Conservation (phyloP, 2,797 vertebrate species). For the Morelia viridis region DNA sequence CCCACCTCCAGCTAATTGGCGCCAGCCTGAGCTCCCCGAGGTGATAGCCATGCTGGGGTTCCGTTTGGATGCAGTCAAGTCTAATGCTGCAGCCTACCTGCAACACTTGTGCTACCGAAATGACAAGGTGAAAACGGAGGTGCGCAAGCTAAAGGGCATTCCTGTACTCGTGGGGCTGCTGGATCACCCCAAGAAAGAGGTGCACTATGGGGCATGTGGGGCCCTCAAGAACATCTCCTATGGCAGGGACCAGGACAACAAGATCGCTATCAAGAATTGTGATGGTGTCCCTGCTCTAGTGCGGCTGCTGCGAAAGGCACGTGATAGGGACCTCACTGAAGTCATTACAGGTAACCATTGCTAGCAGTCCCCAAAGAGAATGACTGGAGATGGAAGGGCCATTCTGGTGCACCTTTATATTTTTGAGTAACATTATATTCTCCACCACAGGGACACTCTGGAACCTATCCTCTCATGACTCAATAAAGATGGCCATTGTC, state of each 20-base stretch:
- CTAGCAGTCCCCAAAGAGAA: background rate
- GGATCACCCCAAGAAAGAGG: slow-evolving; percentile 92
- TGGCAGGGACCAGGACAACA: slow-evolving; percentile 92
- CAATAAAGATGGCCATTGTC: slow-evolving; percentile 97
- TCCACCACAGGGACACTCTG: slow-evolving; percentile 84
- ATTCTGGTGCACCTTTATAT: too few species aligned
- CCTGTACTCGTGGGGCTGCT: slow-evolving; percentile 90
- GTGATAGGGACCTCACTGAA: slow-evolving; percentile 90
- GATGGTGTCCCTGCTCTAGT: slow-evolving; percentile 90
- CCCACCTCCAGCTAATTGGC: slow-evolving; percentile 78
- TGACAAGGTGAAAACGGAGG: slow-evolving; percentile 88
- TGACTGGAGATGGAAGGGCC: background rate
- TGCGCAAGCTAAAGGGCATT: slow-evolving; percentile 88
- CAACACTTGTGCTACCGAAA: slow-evolving; percentile 96
- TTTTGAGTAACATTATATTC: background rate
- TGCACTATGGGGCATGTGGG: slow-evolving; percentile 91
- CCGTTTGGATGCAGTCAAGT: slow-evolving; percentile 89
- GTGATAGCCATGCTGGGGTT: slow-evolving; percentile 97
- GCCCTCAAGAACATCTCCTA: slow-evolving; percentile 98
- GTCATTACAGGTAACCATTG: slow-evolving; percentile 86
- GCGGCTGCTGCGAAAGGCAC: slow-evolving; percentile 88
- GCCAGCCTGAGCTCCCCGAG: slow-evolving; percentile 92
- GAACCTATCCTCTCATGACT: slow-evolving; percentile 96
- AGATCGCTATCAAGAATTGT: slow-evolving; percentile 97
- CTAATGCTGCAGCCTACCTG: slow-evolving; percentile 93